Evolutionary conservation across 2,113 vertebrate genomes (phyloP), one percentile per base, ranked within the genome.

Genomic region (Dipodomys merriami): DNA sequence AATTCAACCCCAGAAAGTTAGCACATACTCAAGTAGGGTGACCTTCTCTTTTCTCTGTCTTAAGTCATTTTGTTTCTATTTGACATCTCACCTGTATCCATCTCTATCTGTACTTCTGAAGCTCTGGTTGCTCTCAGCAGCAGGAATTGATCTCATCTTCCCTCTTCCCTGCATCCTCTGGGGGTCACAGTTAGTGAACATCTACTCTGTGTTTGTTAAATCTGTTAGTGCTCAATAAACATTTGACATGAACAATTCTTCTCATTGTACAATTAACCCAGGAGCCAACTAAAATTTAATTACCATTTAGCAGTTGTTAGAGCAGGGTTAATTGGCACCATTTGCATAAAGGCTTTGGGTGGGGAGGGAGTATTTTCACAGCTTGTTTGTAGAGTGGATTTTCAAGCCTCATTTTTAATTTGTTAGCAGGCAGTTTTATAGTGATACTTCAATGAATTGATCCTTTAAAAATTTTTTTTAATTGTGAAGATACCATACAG

Each of bases 231-330:
- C 73, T 62, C n/a, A 44, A 73, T 81, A 73, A 60, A 94, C 74
- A 49, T 71, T 64, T 69, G 62, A 88, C 62, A 60, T 68, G 44
- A 83, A 64, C 30, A 77, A 8, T 92, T 79, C 68, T 62, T 83
- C 29, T 62, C 35, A 35, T 53, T 77, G 25, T 81, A 69, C 27
- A 62, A 1, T 94, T 93, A 93, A 86, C 53, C 67, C 68, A 88
- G 68, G 19, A 57, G 71, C 84, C 74, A 92, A 86, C 88, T 83
- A 65, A 94, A 78, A 91, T 82, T 90, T 96, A 94, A 90, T 94
- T 77, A 74, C 27, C 44, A 39, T 60, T 90, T 83, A 88, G 71
- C 29, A 57, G 20, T 94, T 90, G 76, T 62, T 90, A 76, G 82
- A 88, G 49, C 30, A 94, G 68, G 20, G 25, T 65, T 83, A 60